phyloP scores from a whole-genome alignment of 2,113 vertebrate species.

The Hepsetus odoe region DNA sequence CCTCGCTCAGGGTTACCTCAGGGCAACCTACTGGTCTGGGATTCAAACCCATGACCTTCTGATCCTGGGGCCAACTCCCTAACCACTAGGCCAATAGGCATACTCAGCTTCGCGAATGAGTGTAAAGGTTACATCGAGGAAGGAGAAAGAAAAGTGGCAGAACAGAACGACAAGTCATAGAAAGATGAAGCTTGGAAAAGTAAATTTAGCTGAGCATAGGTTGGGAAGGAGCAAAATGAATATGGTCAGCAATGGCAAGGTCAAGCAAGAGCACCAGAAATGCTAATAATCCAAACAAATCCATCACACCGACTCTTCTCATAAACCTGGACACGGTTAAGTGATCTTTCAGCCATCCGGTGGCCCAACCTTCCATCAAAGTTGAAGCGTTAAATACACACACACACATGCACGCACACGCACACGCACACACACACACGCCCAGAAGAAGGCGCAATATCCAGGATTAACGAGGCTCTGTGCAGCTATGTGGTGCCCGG shows the following conservation, averaged over 20 bases:
- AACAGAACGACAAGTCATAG: too few relatives aligned
- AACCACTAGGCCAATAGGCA: too few relatives aligned
- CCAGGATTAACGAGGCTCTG: conserved; percentile 16
- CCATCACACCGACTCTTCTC: not conserved
- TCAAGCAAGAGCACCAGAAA: not conserved
- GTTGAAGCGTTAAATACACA: conserved; percentile 10
- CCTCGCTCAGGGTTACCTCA: too few relatives aligned
- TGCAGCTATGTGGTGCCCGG: conserved; percentile 16
- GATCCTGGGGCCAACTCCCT: too few relatives aligned
- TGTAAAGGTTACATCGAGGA: too few relatives aligned
- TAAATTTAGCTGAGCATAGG: not conserved
- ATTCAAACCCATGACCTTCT: too few relatives aligned
- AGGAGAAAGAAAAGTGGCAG: too few relatives aligned
- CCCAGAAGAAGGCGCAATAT: conserved; percentile 4
- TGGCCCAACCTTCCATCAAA: conserved; percentile 34
- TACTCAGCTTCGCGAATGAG: too few relatives aligned
- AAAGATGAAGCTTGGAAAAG: too few relatives aligned
- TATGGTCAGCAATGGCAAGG: not conserved
- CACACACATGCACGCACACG: too few relatives aligned
- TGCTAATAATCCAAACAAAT: not conserved
- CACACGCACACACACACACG: not conserved
- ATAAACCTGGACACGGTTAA: not conserved
- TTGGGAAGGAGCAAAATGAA: not conserved
- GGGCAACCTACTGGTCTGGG: too few relatives aligned
- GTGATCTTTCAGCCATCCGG: conserved; percentile 30